phyloP scores from a whole-genome alignment of 2,113 vertebrate genomes.

The Platichthys stellatus region DNA sequence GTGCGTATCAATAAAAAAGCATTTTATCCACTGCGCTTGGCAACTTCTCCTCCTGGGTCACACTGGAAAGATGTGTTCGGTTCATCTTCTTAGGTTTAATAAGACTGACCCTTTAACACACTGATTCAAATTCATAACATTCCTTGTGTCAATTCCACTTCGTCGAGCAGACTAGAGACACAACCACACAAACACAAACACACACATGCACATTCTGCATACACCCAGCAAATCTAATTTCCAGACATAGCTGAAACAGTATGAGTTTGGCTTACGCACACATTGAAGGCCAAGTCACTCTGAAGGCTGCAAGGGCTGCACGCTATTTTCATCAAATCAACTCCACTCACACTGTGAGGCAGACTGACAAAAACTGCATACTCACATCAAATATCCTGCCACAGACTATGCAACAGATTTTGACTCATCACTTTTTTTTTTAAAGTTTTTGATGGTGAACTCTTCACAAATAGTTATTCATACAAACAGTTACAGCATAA shows the following conservation, averaged over 20 bases:
- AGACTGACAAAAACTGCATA: too few relatives aligned
- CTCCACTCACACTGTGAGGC: constrained; percentile 11
- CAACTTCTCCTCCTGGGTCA: not conserved
- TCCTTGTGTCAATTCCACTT: constrained; percentile 2
- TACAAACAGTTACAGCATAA: too few relatives aligned
- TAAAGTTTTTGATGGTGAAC: too few relatives aligned
- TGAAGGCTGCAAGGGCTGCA: constrained; percentile 30
- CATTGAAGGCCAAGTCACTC: constrained; percentile 36
- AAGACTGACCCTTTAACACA: not conserved
- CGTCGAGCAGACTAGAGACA: not conserved
- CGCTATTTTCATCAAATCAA: constrained; percentile 18
- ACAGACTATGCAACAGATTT: too few relatives aligned
- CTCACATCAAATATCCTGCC: too few relatives aligned
- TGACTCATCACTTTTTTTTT: too few relatives aligned
- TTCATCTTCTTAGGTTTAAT: constrained; percentile 1
- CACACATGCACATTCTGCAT: not conserved
- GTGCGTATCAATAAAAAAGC: not conserved
- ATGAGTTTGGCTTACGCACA: constrained; percentile 8
- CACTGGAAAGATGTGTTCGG: not conserved
- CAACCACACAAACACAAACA: not conserved
- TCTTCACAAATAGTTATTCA: too few relatives aligned
- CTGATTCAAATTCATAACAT: constrained; percentile 10
- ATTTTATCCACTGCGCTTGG: not conserved
- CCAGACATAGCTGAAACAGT: constrained; percentile 24
- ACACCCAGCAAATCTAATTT: constrained; percentile 12